Evolutionary conservation across 2,113 vertebrate species (phyloP).

Genomic region (Heterotilapia buettikoferi): DNA sequence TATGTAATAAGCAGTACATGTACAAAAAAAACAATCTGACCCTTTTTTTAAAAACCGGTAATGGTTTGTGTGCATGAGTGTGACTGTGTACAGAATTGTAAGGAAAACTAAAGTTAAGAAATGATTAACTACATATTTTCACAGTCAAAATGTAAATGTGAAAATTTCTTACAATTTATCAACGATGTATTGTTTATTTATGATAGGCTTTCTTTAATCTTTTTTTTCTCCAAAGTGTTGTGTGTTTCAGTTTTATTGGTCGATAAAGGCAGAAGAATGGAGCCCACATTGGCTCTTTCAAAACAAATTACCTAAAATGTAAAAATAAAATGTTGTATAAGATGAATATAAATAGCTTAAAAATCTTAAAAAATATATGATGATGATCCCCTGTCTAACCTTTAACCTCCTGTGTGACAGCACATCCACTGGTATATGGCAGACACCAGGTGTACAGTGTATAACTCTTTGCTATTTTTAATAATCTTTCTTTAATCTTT

Average conservation of each 20-base stretch:
- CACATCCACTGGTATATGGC: not conserved
- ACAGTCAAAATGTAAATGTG: not conserved
- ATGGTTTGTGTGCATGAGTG: not conserved
- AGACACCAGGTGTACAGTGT: not conserved
- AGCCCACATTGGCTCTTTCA: not conserved
- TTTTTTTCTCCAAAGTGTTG: not conserved
- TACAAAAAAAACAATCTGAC: fast-evolving
- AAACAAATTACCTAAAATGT: not conserved
- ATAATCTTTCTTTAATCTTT: too few relatives aligned
- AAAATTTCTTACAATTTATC: not conserved
- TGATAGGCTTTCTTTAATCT: not conserved
- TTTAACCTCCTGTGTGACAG: not conserved
- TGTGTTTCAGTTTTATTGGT: not conserved
- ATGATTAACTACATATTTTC: not conserved
- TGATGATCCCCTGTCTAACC: not conserved
- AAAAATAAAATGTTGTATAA: not conserved
- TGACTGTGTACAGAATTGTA: not conserved
- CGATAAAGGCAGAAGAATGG: fast-evolving
- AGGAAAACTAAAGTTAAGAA: not conserved
- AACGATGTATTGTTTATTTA: not conserved
- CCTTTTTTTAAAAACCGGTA: fast-evolving
- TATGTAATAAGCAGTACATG: fast-evolving
- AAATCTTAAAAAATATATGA: not conserved
- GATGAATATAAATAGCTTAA: not conserved
- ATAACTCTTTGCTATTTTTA: not conserved